phyloP scores from a whole-genome alignment of 2,113 vertebrate species.

The Grallaria varia region DNA sequence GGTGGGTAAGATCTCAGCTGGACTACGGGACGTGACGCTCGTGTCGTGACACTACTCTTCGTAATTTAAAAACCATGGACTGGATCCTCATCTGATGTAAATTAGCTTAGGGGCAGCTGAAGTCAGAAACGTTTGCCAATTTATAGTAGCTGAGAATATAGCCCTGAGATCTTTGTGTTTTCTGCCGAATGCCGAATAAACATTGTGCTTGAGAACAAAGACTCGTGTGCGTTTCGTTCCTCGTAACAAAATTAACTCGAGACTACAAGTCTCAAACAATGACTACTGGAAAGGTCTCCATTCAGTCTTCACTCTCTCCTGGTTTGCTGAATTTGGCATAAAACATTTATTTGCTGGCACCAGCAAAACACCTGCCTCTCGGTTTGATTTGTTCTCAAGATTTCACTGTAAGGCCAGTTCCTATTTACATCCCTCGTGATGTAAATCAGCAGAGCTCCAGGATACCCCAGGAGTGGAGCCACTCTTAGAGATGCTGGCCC shows the following conservation, averaged over 20 bases:
- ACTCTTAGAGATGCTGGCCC: neutral
- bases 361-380: neutral
- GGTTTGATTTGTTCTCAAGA: neutral
- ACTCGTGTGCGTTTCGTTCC: neutral
- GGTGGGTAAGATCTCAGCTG: neutral
- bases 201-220: conserved; percentile 34
- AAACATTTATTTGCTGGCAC: conserved; percentile 28
- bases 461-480: neutral
- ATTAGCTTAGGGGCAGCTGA: conserved; percentile 9
- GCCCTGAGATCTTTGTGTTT: conserved; percentile 57
- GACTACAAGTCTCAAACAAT: conserved; percentile 4
- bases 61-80: neutral
- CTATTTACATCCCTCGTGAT: neutral
- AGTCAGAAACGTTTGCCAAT: conserved; percentile 42
- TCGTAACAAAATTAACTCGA: conserved; percentile 11
- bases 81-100: conserved; percentile 60
- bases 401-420: neutral
- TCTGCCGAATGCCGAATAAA: neutral
- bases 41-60: neutral
- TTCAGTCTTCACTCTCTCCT: conserved; percentile 34
- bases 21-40: neutral
- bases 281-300: neutral
- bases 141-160: conserved; percentile 42
- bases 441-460: conserved; percentile 16
- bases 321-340: conserved; percentile 40